phyloP scores from a whole-genome alignment of 2,113 vertebrate genomes.

The Megaceryle torquata region DNA sequence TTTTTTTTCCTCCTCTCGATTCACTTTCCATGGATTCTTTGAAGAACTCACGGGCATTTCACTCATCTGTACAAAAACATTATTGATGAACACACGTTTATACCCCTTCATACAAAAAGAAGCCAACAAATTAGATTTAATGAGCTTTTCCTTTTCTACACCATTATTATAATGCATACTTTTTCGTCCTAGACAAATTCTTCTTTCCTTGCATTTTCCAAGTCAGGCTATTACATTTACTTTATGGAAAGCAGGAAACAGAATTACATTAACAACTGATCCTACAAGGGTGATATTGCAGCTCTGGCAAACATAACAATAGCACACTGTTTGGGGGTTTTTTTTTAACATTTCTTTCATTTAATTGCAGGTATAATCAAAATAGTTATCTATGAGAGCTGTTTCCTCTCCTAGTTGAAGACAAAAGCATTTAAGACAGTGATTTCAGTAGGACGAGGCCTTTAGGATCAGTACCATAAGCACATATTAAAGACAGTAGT shows the following conservation, averaged over 20 bases:
- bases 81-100: neutral
- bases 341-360: neutral
- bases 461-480: neutral
- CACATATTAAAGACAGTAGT: neutral
- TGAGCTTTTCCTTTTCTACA: neutral
- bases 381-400: neutral
- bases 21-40: conserved; percentile 82
- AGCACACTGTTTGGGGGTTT: neutral
- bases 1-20: conserved; percentile 54
- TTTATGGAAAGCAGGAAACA: neutral
- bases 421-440: neutral
- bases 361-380: neutral
- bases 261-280: neutral
- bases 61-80: conserved; percentile 77
- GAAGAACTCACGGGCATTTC: conserved; percentile 86
- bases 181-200: neutral
- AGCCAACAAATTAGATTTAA: neutral
- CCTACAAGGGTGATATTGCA: neutral
- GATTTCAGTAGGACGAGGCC: neutral
- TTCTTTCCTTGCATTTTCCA: neutral
- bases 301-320: neutral
- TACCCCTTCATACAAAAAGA: neutral
- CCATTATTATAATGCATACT: neutral
- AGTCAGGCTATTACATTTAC: neutral
- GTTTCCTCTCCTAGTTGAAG: neutral